These are phyloP conservation scores for Microcebus griseorufus DNA, from an alignment of 2,113 vertebrate species.

Conservation along the genomic window DNA sequence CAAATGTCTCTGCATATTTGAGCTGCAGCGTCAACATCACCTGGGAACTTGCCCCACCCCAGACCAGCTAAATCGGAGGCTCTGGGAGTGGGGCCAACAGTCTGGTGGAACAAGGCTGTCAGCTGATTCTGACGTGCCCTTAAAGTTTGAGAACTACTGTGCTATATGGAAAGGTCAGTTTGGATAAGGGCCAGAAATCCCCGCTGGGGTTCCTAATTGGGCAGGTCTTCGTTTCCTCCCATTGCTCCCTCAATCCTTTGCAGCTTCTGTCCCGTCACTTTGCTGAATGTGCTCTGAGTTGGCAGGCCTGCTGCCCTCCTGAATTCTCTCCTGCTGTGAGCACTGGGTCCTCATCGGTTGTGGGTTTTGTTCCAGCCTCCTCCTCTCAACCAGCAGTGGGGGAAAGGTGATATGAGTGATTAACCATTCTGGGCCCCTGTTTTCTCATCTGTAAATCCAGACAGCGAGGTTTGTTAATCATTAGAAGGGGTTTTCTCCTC, in stretches of 20 bases:
- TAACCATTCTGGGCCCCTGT: background rate
- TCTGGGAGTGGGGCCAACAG: background rate
- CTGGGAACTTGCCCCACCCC: background rate
- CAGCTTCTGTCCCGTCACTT: background rate
- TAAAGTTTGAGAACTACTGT: background rate
- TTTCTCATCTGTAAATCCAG: background rate
- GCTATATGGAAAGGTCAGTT: background rate
- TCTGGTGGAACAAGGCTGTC: background rate
- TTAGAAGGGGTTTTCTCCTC: background rate
- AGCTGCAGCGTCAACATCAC: background rate
- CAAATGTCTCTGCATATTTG: background rate
- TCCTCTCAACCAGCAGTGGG: background rate
- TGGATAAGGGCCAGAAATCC: background rate
- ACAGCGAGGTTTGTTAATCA: background rate
- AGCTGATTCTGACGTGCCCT: background rate
- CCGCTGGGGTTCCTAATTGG: fast-evolving
- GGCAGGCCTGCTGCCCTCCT: too few relatives aligned
- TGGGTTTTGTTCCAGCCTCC: background rate
- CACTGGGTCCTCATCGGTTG: background rate
- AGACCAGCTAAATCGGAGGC: background rate
- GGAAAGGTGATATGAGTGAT: background rate
- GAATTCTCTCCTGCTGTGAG: background rate
- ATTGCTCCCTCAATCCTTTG: background rate
- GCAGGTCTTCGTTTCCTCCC: background rate
- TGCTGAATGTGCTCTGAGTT: background rate